Evolutionary conservation across 2,113 vertebrate species (phyloP).

Genomic region (Oryzias curvinotus): DNA sequence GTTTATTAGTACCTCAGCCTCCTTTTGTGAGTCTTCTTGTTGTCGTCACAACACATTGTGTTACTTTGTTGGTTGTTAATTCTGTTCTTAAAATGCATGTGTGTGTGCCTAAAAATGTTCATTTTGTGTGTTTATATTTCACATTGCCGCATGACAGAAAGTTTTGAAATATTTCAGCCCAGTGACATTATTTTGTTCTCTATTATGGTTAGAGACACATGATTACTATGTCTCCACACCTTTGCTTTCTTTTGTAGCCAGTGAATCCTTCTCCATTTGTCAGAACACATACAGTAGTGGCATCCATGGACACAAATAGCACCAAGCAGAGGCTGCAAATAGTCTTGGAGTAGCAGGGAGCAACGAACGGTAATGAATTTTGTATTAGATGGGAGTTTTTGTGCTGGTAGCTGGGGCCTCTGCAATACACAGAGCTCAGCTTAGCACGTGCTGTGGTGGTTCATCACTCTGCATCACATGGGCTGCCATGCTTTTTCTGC

Average conservation of each 20-base stretch:
- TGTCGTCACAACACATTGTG: too few relatives aligned
- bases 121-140: too few relatives aligned
- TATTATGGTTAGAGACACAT: background rate
- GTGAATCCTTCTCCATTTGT: background rate
- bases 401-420: constrained; percentile 5
- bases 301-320: constrained; percentile 2
- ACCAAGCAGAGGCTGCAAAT: background rate
- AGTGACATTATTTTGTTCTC: background rate
- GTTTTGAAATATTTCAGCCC: too few relatives aligned
- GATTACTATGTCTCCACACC: background rate
- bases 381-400: constrained; percentile 9
- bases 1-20: too few relatives aligned
- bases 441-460: background rate
- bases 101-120: too few relatives aligned
- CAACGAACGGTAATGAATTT: constrained; percentile 10
- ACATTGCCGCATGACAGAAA: too few relatives aligned
- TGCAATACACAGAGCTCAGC: background rate
- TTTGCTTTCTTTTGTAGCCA: background rate
- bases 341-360: constrained; percentile 1
- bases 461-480: constrained; percentile 7
- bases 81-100: too few relatives aligned
- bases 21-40: too few relatives aligned
- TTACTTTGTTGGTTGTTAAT: too few relatives aligned
- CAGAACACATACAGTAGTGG: background rate
- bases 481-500: background rate